These are phyloP conservation scores for Drosophila parthenogenetica DNA, from an alignment of 2,888 invertebrate genomes.

Conservation along the genomic window DNA sequence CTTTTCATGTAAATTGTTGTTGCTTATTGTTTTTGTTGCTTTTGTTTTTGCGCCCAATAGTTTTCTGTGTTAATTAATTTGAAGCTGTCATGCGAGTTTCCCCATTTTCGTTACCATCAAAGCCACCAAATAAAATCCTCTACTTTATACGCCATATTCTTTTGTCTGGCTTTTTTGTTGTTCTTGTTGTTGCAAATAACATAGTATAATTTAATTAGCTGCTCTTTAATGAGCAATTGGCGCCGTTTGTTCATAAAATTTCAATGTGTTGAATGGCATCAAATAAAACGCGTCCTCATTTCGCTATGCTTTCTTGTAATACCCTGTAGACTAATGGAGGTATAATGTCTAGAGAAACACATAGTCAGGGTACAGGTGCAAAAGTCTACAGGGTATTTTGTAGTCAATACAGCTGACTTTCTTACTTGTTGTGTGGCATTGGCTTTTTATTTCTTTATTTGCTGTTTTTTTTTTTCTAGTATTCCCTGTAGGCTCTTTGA, in stretches of 20 bases:
- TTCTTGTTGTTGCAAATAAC: slow-evolving; percentile 30
- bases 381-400: not conserved
- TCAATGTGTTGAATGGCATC: slow-evolving; percentile 25
- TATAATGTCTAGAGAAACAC: not conserved
- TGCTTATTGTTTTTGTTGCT: slow-evolving; percentile 51
- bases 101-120: slow-evolving; percentile 56
- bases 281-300: slow-evolving; percentile 11
- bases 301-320: slow-evolving; percentile 18
- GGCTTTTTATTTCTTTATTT: no score
- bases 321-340: not conserved
- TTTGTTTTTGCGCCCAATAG: slow-evolving; percentile 64
- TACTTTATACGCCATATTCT: slow-evolving; percentile 27
- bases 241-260: slow-evolving; percentile 10
- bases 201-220: slow-evolving; percentile 65
- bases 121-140: slow-evolving; percentile 55
- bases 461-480: no score
- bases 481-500: no score
- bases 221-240: slow-evolving; percentile 40
- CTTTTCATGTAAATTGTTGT: slow-evolving; percentile 72
- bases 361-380: no score
- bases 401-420: not conserved
- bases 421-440: not conserved
- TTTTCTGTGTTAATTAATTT: slow-evolving; percentile 82
- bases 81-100: slow-evolving; percentile 68
- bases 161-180: slow-evolving; percentile 2